These are phyloP conservation scores for Melanerpes aurifrons DNA, from an alignment of 2,113 vertebrate species.

Conservation along the genomic window DNA sequence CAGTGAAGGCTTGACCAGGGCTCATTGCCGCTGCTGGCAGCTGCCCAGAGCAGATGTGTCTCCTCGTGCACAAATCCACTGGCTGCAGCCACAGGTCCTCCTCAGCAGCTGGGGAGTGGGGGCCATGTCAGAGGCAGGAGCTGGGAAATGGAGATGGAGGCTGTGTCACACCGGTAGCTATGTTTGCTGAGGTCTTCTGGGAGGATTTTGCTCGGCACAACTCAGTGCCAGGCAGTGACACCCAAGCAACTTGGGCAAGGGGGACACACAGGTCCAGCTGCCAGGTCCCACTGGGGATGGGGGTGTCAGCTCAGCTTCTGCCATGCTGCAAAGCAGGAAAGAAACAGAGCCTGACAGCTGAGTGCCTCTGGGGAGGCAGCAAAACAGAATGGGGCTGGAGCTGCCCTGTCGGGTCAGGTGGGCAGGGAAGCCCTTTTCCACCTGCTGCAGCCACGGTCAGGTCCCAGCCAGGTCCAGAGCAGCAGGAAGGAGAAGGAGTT, in stretches of 20 bases:
- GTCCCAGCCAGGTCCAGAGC: not conserved
- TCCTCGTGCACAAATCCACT: not conserved
- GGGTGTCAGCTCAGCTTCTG: not conserved
- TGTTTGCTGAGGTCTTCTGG: not conserved
- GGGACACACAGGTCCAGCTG: not conserved
- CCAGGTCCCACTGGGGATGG: rapidly evolving
- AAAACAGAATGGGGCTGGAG: not conserved
- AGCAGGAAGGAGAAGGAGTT: not conserved
- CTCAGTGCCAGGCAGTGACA: not conserved
- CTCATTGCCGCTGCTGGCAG: not conserved
- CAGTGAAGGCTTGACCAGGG: not conserved
- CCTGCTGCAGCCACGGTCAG: rapidly evolving
- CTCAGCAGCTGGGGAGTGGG: not conserved
- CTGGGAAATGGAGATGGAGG: not conserved
- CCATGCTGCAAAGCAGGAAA: rapidly evolving
- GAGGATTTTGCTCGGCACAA: not conserved
- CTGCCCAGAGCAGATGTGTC: not conserved
- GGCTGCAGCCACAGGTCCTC: not conserved
- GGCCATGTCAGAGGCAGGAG: not conserved
- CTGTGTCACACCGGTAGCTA: not conserved
- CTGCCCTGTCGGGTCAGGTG: rapidly evolving
- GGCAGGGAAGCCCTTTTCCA: not conserved
- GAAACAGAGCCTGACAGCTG: not conserved
- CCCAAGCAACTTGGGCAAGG: not conserved
- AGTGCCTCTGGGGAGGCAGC: not conserved